Percentiles rank a stretch among this genome's conserved stretches.
Conservation (phyloP, 1,140 invertebrate species). For the Neodiprion fabricii region DNA sequence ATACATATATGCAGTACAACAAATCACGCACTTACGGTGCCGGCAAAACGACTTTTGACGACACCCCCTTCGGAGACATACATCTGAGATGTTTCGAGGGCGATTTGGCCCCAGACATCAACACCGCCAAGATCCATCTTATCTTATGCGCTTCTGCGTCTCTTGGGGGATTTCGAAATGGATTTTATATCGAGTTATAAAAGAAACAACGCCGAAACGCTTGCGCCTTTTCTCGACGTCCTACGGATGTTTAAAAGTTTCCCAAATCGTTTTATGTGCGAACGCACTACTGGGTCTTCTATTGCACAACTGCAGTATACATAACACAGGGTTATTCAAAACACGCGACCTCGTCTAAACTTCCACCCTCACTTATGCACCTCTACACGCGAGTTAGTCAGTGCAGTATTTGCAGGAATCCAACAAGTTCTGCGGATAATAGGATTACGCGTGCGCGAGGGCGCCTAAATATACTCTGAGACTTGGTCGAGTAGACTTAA, state of each 20-base stretch:
- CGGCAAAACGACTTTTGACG: conserved; percentile 78
- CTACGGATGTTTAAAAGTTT: neutral
- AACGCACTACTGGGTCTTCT: conserved; percentile 3
- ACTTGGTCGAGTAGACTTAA: conserved; percentile 32
- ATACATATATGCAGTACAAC: no score
- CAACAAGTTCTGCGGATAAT: conserved; percentile 35
- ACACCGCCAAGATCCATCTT: conserved; percentile 68
- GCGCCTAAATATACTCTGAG: conserved; percentile 52
- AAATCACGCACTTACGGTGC: conserved; percentile 71
- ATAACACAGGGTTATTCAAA: conserved; percentile 21
- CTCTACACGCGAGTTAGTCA: conserved; percentile 13
- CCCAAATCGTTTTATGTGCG: neutral
- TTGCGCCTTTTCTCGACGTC: neutral
- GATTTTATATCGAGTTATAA: no score
- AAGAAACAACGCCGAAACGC: neutral
- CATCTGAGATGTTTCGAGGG: conserved; percentile 82
- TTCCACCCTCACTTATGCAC: conserved; percentile 6
- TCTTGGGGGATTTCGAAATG: neutral
- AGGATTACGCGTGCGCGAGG: conserved; percentile 50
- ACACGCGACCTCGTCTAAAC: conserved; percentile 4
- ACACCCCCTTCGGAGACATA: conserved; percentile 80
- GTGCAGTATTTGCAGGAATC: conserved; percentile 33
- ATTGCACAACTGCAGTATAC: conserved; percentile 11
- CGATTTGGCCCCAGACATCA: conserved; percentile 83
- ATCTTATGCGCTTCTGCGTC: conserved; percentile 21